Conservation (phyloP, 1,140 invertebrate species). For the Drosophila ironensis region DNA sequence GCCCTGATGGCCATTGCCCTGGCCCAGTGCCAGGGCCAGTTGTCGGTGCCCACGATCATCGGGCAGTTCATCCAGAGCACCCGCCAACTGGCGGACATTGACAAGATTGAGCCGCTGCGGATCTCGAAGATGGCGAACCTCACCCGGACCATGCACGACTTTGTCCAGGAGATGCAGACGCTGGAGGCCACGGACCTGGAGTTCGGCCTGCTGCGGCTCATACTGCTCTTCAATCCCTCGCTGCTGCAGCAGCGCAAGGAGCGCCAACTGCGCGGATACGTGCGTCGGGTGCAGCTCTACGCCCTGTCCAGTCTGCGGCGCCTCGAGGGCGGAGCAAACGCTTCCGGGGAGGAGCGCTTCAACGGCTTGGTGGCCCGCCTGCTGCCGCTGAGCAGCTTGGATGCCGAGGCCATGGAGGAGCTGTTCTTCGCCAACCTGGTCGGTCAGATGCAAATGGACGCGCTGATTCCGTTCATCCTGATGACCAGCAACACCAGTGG, state of each 20-base stretch:
- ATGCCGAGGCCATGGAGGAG: conserved; percentile 92
- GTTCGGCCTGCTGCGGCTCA: conserved; percentile 93
- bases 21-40: conserved; percentile 90
- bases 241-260: conserved; percentile 62
- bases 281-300: conserved; percentile 71
- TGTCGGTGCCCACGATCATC: conserved; percentile 92
- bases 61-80: conserved; percentile 89
- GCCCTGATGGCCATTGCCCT: conserved; percentile 96
- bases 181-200: conserved; percentile 90
- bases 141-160: conserved; percentile 91
- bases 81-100: conserved; percentile 83
- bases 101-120: conserved; percentile 88
- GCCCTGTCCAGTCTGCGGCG: conserved; percentile 57
- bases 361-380: conserved; percentile 85
- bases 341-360: conserved; percentile 50
- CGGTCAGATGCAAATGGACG: conserved; percentile 95
- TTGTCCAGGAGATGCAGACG: conserved; percentile 88
- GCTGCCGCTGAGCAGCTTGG: conserved; percentile 89
- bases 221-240: conserved; percentile 87
- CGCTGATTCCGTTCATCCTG: conserved; percentile 95
- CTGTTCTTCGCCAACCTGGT: conserved; percentile 94
- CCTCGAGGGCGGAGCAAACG: conserved; percentile 16
- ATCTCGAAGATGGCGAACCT: conserved; percentile 91
- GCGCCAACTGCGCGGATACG: conserved; percentile 54
- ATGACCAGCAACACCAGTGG: conserved; percentile 85